Evolutionary conservation across 30 jellyfish, hydroid and myxozoan genomes (phyloP).

Genomic region (Chrysaora quinquecirrha): DNA sequence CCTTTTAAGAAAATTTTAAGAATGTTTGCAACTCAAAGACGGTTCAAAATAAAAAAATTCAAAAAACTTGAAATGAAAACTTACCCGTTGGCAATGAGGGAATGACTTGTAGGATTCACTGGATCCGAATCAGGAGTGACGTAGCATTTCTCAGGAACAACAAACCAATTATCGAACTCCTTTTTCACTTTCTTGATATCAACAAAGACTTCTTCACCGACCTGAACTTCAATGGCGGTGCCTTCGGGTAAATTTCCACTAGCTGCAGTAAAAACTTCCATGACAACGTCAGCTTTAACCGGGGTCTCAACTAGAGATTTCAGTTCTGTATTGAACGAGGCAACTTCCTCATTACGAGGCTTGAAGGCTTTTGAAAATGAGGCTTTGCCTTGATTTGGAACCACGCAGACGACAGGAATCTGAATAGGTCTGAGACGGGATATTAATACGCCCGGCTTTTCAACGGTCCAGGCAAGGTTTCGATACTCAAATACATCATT

Average conservation of each 20-base stretch:
- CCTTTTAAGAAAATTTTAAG: too few species aligned
- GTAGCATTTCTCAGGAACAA: slow-evolving; percentile 46
- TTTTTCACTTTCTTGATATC: slow-evolving; percentile 37
- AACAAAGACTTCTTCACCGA: slow-evolving; percentile 50
- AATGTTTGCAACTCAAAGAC: too few species aligned
- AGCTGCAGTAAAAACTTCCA: slow-evolving; percentile 32
- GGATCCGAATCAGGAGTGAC: slow-evolving; percentile 57
- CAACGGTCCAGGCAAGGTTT: slow-evolving; percentile 43
- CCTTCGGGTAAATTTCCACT: slow-evolving; percentile 11
- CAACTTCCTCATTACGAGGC: not conserved
- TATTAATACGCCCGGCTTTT: slow-evolving; percentile 36
- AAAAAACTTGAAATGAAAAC: too few species aligned
- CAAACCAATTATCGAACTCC: slow-evolving; percentile 25
- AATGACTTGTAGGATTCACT: slow-evolving; percentile 2
- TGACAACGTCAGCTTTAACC: slow-evolving; percentile 19
- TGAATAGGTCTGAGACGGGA: slow-evolving; percentile 26
- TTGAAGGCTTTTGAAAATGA: not conserved
- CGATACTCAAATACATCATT: slow-evolving; percentile 17
- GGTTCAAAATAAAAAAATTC: too few species aligned
- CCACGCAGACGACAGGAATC: not conserved
- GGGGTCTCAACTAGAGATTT: not conserved
- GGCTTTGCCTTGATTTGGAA: not conserved
- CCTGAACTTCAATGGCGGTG: slow-evolving; percentile 31
- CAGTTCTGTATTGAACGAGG: too few species aligned
- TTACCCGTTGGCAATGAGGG: slow-evolving; percentile 46